Evolutionary conservation across 2,113 vertebrate species (phyloP), one percentile per base, ranked within the genome.

Genomic region (Carassius auratus): DNA sequence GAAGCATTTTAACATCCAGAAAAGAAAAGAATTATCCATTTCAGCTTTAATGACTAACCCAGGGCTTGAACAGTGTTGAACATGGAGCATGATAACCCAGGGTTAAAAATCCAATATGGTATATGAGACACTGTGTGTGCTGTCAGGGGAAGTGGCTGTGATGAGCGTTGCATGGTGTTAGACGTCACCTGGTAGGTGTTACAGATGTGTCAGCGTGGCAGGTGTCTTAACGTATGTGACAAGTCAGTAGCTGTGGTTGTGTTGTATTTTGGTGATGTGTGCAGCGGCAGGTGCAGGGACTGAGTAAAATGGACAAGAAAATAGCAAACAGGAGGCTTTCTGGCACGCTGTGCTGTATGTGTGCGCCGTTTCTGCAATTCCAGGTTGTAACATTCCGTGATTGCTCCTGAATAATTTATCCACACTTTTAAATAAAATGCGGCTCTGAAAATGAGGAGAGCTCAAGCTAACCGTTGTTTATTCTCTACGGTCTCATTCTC

Each of bases 381-480:
- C 68, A 59, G 33, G 6, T 73, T 55, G 14, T 21, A 68, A 9
- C 50, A 73, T 14, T 59, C 66, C 9, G 68, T 57, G 81, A 83
- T 83, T 73, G 48, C 57, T 83, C 50, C 30, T 84, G 23, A 84
- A 89, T 89, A 50, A 91, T 90, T 90, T 79, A 90, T 83, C 30
- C 23, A 68, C 0, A 5, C 55, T 85, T 38, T 86, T 84, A 74
- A 86, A 68, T 80, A 74, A 74, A 55, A 86, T 55, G 66, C 33
- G 19, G 6, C 48, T 38, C 23, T 4, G 57, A 76, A 81, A 42
- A 38, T 36, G 62, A 83, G 66, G 45, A 82, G 42, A 17, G 21
- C 38, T 86, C 13, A 21, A 42, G 23, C 61, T 66, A 15, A 21
- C 26, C 15, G 73, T 74, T 59, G 74, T 81, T 77, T 79, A 57